Percentiles rank a stretch among this genome's conserved stretches.
phyloP scores from a whole-genome alignment of 2,113 vertebrate species.

The Microcebus murinus region DNA sequence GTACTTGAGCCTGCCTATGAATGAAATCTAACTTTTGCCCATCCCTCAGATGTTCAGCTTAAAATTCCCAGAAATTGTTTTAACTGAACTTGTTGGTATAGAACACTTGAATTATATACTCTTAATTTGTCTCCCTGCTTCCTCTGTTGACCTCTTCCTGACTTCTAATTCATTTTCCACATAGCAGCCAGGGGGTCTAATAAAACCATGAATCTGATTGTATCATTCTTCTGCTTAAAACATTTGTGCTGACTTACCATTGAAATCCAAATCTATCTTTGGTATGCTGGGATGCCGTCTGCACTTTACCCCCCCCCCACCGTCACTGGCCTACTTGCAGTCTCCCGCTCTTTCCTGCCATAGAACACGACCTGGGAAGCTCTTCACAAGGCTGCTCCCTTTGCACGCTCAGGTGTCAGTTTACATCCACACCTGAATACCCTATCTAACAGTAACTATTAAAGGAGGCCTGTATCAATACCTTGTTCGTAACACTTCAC shows the following conservation, averaged over 20 bases:
- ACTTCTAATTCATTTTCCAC: neutral
- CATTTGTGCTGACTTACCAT: neutral
- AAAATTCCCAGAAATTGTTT: neutral
- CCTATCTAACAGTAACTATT: neutral
- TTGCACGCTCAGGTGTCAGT: neutral
- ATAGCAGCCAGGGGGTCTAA: neutral
- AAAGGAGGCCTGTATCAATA: neutral
- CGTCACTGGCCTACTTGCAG: neutral
- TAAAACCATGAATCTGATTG: neutral
- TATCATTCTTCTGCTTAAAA: neutral
- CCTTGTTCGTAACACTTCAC: neutral
- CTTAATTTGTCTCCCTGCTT: neutral
- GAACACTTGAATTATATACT: neutral
- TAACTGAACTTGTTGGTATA: neutral
- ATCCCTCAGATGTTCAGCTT: neutral
- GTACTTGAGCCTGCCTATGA: neutral
- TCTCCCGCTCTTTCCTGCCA: neutral
- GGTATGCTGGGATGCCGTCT: neutral
- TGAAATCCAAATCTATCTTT: neutral
- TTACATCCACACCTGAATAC: neutral
- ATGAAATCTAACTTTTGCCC: neutral
- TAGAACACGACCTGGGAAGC: neutral
- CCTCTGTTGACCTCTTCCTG: neutral
- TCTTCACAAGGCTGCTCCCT: neutral
- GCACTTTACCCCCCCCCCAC: accelerated